Evolutionary conservation across 2,797 vertebrate genomes (phyloP).

Genomic region (Gymnoscopelus microlampas): DNA sequence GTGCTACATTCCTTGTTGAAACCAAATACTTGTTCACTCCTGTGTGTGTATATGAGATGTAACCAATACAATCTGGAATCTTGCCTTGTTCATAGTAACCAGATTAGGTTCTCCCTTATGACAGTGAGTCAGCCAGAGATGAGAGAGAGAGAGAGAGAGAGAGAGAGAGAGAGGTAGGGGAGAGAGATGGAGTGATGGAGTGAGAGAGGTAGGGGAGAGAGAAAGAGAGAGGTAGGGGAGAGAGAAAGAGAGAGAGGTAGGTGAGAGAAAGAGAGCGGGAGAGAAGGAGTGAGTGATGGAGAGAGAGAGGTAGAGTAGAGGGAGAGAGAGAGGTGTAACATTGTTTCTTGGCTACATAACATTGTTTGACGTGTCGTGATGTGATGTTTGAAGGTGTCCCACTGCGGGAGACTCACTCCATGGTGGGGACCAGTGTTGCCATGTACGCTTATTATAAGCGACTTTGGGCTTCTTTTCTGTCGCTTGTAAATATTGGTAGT

Average conservation of each 20-base stretch:
- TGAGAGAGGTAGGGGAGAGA: neutral
- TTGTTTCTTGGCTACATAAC: neutral
- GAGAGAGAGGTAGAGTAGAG: neutral
- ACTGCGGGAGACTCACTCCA: conserved; percentile 18
- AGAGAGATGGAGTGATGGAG: conserved; percentile 8
- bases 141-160: neutral
- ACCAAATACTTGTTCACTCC: no score
- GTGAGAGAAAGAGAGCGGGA: neutral
- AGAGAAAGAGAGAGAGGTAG: neutral
- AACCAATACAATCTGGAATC: no score
- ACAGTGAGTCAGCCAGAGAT: conserved; percentile 2
- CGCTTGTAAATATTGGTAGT: no score
- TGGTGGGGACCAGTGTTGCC: no score
- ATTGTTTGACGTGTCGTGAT: conserved; percentile 29
- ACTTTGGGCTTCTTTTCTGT: no score
- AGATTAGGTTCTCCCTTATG: neutral
- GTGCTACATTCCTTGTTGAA: no score
- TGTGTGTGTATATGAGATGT: no score
- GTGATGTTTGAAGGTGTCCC: conserved; percentile 44
- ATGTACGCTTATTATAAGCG: no score
- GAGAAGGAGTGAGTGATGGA: no score
- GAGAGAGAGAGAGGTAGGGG: neutral
- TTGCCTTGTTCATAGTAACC: no score
- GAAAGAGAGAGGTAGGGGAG: neutral
- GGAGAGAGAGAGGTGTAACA: neutral